A percentile compares a stretch with the other conserved stretches of the same genome.
These are phyloP conservation scores for Epizoanthus fatuus DNA, from an alignment of 92 coral and sea anemone genomes.

Conservation along the genomic window DNA sequence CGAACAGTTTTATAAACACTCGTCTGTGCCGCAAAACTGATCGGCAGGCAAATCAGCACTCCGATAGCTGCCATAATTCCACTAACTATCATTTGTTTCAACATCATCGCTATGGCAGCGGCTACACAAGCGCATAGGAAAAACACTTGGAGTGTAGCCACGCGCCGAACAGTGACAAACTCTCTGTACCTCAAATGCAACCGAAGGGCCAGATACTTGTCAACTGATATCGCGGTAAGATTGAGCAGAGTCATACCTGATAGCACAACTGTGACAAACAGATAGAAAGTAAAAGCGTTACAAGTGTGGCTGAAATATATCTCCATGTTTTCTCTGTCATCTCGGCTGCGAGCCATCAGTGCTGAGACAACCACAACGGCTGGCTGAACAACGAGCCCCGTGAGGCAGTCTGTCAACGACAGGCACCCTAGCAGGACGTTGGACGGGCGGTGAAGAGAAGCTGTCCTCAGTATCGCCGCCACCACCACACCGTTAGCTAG, in stretches of 20 bases:
- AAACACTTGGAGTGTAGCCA: not conserved
- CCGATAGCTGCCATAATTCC: not conserved
- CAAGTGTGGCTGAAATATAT: not conserved
- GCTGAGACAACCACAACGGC: slow-evolving; percentile 12
- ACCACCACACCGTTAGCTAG: not conserved
- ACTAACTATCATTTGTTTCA: not conserved
- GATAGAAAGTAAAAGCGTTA: not conserved
- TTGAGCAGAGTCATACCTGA: not conserved
- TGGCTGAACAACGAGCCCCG: slow-evolving; percentile 14
- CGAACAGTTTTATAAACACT: not conserved
- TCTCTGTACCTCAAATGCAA: not conserved
- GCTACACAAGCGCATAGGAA: not conserved
- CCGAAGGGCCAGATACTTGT: slow-evolving; percentile 4
- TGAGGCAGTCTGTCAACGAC: not conserved
- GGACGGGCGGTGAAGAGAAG: not conserved
- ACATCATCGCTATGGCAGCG: slow-evolving; percentile 3
- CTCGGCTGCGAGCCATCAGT: not conserved
- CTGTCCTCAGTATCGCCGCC: not conserved
- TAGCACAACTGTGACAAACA: not conserved
- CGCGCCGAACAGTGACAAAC: slow-evolving; percentile 9
- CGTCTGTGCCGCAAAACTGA: not conserved
- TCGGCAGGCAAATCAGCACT: not conserved
- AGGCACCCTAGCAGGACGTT: not conserved
- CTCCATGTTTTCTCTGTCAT: not conserved
- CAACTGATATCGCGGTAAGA: slow-evolving; percentile 5